phyloP scores from a whole-genome alignment of 2,797 vertebrate species.

The Tokudaia tokunoshimensis region DNA sequence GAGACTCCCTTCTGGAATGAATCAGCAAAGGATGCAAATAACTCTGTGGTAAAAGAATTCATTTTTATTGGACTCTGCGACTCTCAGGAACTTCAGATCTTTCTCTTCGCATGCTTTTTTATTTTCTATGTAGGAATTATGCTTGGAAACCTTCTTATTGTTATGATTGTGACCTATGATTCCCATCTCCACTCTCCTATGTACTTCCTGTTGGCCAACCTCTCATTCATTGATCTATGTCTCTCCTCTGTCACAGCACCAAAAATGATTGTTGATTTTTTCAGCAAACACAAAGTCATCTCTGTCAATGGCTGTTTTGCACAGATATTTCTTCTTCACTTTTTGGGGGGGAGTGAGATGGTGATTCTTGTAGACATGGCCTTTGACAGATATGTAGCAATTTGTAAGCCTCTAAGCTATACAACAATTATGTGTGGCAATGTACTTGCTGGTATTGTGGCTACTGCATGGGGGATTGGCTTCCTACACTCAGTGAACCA shows the following conservation, averaged over 20 bases:
- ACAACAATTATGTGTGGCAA: slow-evolving; percentile 67
- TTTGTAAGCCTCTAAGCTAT: slow-evolving; percentile 81
- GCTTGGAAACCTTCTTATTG: slow-evolving; percentile 80
- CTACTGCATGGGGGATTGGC: slow-evolving; percentile 68
- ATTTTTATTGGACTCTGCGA: slow-evolving; percentile 77
- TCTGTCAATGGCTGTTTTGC: slow-evolving; percentile 78
- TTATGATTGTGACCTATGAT: slow-evolving; percentile 69
- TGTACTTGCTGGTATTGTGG: slow-evolving; percentile 56
- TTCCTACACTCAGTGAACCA: slow-evolving; percentile 80
- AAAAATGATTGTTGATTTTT: slow-evolving; percentile 81
- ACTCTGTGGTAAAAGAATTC: slow-evolving; percentile 76
- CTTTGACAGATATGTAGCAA: slow-evolving; percentile 83
- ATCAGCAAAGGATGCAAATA: slow-evolving; percentile 59
- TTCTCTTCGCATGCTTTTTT: slow-evolving; percentile 75
- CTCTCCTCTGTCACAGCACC: slow-evolving; percentile 82
- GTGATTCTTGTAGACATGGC: slow-evolving; percentile 83
- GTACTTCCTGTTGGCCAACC: slow-evolving; percentile 13
- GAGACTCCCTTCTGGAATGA: slow-evolving; percentile 48
- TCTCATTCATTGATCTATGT: slow-evolving; percentile 79
- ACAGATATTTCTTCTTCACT: slow-evolving; percentile 84
- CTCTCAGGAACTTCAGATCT: slow-evolving; percentile 74
- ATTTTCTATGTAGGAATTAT: slow-evolving; percentile 76
- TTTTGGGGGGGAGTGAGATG: slow-evolving; percentile 80
- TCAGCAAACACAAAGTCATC: slow-evolving; percentile 76
- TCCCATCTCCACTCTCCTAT: slow-evolving; percentile 77